phyloP scores from a whole-genome alignment of 64 coral and sea anemone species.

The Catalaphyllia jardinei region DNA sequence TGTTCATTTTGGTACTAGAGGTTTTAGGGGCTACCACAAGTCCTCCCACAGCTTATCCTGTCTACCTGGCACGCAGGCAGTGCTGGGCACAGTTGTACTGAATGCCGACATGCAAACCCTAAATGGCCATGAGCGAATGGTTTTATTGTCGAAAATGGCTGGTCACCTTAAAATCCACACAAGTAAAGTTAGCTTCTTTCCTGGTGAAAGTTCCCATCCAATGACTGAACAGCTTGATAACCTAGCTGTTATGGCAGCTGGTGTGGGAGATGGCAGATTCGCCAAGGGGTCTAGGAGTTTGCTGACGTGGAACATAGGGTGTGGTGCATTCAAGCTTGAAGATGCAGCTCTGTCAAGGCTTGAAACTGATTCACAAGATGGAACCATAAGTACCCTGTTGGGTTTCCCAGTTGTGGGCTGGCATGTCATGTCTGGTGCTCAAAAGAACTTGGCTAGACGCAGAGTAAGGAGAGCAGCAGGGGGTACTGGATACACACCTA shows the following conservation, averaged over 20 bases:
- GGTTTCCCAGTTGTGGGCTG: constrained; percentile 84
- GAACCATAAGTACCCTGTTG: constrained; percentile 52
- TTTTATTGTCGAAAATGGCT: constrained; percentile 41
- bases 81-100: constrained; percentile 64
- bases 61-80: constrained; percentile 58
- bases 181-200: constrained; percentile 55
- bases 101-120: constrained; percentile 60
- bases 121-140: constrained; percentile 74
- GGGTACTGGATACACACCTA: background rate
- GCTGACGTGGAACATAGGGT: constrained; percentile 73
- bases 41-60: constrained; percentile 38
- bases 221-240: constrained; percentile 65
- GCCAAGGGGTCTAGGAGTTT: constrained; percentile 67
- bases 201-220: constrained; percentile 57
- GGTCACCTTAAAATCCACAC: constrained; percentile 43
- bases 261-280: constrained; percentile 80
- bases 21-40: constrained; percentile 16
- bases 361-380: constrained; percentile 68
- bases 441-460: constrained; percentile 57
- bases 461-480: constrained; percentile 52
- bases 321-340: constrained; percentile 81
- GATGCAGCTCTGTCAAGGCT: constrained; percentile 48
- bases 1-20: constrained; percentile 16
- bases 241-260: constrained; percentile 59
- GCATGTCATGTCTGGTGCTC: constrained; percentile 89